Evolutionary conservation across 2,797 vertebrate species (phyloP), one percentile per base, ranked within the genome.

Genomic region (Macroramphosus scolopax): DNA sequence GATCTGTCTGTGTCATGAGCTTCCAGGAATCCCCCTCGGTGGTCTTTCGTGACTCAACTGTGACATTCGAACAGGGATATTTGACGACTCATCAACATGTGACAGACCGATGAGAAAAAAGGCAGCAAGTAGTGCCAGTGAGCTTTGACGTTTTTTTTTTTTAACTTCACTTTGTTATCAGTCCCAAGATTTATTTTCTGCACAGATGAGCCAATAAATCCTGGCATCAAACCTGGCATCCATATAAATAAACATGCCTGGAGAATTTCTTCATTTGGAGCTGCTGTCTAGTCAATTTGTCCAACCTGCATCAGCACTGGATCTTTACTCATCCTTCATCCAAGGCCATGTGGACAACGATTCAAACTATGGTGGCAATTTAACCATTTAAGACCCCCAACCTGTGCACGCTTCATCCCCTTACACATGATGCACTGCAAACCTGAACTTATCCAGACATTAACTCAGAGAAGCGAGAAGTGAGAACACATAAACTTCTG

Each of bases 31-130:
- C 51, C 40, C 20, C 28, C 36, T 28, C 6, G 4, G 47, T 46
- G 28, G 25, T n/a, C 35, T 35, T 58, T 22, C 32, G 3, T 31
- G 60, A 47, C 50, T 59, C 17, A 31, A 3, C 22, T 28, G 37
- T 9, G 40, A 20, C 24, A 17, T 42, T 42, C 37, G 32, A 46
- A 64, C 11, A n/a, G n/a, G 44, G 40, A 48, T 26, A 60, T 52
- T 7, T 55, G 38, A 68, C 57, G 73, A 57, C 30, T 52, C 38
- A 63, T 63, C 62, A 42, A 44, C 13, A 32, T 17, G n/a, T 16
- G 28, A 37, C 8, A 24, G 35, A 10, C 46, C 29, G 6, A 56
- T 42, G 53, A 18, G 3, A 22, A 43, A 43, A 36, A 13, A n/a
- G n/a, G n/a, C 8, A 4, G 5, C 4, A 14, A 6, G 5, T 22